These are phyloP conservation scores for Virgularia gustaviana DNA, from an alignment of 92 coral and sea anemone species.

Conservation along the genomic window DNA sequence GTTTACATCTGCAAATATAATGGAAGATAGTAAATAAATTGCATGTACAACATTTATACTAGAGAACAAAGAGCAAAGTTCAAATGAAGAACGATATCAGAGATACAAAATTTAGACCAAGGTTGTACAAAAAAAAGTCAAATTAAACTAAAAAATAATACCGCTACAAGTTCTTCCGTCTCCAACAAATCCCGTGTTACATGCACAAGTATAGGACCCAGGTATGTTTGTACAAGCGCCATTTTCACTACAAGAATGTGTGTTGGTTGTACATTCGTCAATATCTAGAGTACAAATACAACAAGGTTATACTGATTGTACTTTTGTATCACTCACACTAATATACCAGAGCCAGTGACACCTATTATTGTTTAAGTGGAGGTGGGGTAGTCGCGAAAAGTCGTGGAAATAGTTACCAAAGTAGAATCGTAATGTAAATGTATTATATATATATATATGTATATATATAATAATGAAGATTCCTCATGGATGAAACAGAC, in stretches of 20 bases:
- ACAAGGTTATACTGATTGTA: too few species aligned
- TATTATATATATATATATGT: too few species aligned
- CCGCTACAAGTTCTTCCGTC: constrained; percentile 35
- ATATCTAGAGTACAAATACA: constrained; percentile 22
- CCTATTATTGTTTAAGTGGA: too few species aligned
- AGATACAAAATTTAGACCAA: neutral
- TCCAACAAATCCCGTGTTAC: constrained; percentile 27
- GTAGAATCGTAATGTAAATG: too few species aligned
- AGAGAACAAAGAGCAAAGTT: neutral
- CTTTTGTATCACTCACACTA: too few species aligned
- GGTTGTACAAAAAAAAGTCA: too few species aligned
- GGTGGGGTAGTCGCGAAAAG: too few species aligned
- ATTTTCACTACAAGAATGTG: constrained; percentile 31
- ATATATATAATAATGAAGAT: too few species aligned
- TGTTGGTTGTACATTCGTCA: constrained; percentile 29
- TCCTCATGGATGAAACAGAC: too few species aligned
- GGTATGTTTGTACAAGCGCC: constrained; percentile 37
- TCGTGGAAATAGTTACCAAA: too few species aligned
- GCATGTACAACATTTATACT: neutral
- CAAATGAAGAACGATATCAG: neutral
- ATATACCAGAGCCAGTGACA: too few species aligned
- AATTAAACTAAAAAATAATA: neutral
- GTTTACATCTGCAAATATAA: constrained; percentile 43
- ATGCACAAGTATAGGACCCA: constrained; percentile 41
- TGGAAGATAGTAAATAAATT: neutral